Base-by-base conservation (phyloP, 2,888 invertebrate species). In the Parnassius smintheus region DNA sequence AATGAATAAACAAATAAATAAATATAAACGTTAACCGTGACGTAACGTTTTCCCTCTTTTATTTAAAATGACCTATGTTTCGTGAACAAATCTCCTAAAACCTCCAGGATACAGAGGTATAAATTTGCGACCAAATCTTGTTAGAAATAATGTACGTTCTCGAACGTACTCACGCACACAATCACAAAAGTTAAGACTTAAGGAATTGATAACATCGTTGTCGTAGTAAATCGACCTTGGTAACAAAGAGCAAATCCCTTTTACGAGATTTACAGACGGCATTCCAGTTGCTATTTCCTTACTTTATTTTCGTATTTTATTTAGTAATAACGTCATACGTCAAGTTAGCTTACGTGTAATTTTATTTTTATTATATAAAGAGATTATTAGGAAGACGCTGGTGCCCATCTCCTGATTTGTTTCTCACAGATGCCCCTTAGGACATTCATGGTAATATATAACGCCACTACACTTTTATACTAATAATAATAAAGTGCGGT, bases 191-290 rank as follows among this genome's bases (percentile, higher is more conserved):
- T 64, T 59, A 61, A 66, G 62, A 65, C 62, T 63, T 56, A 58
- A 48, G 62, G 64, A 66, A 79, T 76, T 76, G 75, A 75, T 70
- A 73, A 72, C 67, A 68, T 75, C 82, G 76, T 80, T 80, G 84
- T 68, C 84, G 83, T 76, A 80, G 84, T 88, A 87, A 89, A 88
- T 89, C 83, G 87, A 75, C 73, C 76, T 72, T 71, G 80, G 83
- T 82, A 84, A 88, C 86, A 87, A 83, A 81, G 80, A 74, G 82
- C 75, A 82, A 88, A 88, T 87, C 86, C 86, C 85, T 86, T 86
- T 86, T 86, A 85, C 80, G 81, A 90, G 88, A 90, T 89, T 89
- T 89, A 90, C 87, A 74, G 83, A 72, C 76, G 82, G 84, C 82
- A 85, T 87, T 82, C 81, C 75, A 72, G 52, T 72, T 72, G 76